Base-by-base conservation (phyloP, 2,797 vertebrate species). In the Salarias fasciatus region DNA sequence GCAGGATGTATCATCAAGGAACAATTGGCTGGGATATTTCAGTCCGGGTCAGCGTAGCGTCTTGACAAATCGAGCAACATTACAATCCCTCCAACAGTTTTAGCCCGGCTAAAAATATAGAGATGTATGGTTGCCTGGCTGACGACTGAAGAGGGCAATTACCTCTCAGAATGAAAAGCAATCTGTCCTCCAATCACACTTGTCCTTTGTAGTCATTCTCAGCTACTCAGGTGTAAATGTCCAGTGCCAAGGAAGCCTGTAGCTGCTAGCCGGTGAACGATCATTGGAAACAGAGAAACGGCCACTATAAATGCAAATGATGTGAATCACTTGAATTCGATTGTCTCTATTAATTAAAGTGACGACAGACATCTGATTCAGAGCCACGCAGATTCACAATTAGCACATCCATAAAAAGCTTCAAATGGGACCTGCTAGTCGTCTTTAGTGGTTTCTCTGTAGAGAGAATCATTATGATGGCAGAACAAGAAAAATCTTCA, bases 281-380 rank as follows among this genome's bases (percentile, higher is more conserved):
- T 5, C 11, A 65, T 69, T 54, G 61, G 51, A 69, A 46, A 52
- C 11, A 9, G 36, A 61, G 37, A 56, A 55, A 48, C 5, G 4
- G 29, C 31, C 62, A 66, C 61, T 75, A 72, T 74, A 77, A 75
- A 77, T 83, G 69, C 53, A 60, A 84, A 79, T 68, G 14, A 60
- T 56, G 2, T 14, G 8, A 74, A 53, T n/a, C 1, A 5, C 35
- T 68, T 56, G 38, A 13, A 54, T 54, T 43, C 24, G 35, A 49
- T 46, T 62, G 15, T 13, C 18, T 42, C 11, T n/a, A 53, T 67
- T 46, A 78, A 70, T 63, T 65, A 43, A 36, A 4, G 44, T 8
- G 18, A 65, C 49, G 54, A 43, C 8, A 49, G 24, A 40, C 7
- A 52, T 53, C 41, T 72, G 40, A 63, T 67, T 35, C 52, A 65